Conservation (phyloP, 1,140 invertebrate genomes). For the Halyomorpha halys region DNA sequence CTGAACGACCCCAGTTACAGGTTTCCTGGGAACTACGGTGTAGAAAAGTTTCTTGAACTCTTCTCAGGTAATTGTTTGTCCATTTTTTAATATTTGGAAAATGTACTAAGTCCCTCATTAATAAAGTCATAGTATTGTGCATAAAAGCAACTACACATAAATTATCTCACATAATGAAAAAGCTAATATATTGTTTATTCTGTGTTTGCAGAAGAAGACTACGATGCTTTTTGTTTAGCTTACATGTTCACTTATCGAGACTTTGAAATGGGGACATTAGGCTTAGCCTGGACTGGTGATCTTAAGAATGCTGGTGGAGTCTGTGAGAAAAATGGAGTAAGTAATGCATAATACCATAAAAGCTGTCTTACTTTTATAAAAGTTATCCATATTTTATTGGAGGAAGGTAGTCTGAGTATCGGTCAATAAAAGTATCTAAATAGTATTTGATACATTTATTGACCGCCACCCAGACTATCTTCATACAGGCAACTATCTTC, state of each 20-base stretch:
- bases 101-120: too few species aligned
- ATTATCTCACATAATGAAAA: too few species aligned
- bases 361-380: too few species aligned
- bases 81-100: not conserved
- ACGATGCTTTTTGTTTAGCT: constrained; percentile 94
- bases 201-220: constrained; percentile 75
- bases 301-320: constrained; percentile 89
- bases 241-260: constrained; percentile 99
- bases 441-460: too few species aligned
- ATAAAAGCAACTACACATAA: too few species aligned
- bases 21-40: constrained; percentile 85
- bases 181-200: constrained; percentile 32
- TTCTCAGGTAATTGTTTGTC: constrained; percentile 62
- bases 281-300: constrained; percentile 94
- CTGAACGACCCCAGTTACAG: constrained; percentile 73
- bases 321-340: constrained; percentile 76
- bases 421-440: too few species aligned
- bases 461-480: too few species aligned
- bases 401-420: too few species aligned
- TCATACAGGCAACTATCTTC: too few species aligned
- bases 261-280: constrained; percentile 96
- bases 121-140: too few species aligned
- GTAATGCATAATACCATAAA: not conserved
- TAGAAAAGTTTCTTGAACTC: constrained; percentile 86
- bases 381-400: too few species aligned